Evolutionary conservation across 2,888 invertebrate species (phyloP).

Genomic region (Diaperis boleti): DNA sequence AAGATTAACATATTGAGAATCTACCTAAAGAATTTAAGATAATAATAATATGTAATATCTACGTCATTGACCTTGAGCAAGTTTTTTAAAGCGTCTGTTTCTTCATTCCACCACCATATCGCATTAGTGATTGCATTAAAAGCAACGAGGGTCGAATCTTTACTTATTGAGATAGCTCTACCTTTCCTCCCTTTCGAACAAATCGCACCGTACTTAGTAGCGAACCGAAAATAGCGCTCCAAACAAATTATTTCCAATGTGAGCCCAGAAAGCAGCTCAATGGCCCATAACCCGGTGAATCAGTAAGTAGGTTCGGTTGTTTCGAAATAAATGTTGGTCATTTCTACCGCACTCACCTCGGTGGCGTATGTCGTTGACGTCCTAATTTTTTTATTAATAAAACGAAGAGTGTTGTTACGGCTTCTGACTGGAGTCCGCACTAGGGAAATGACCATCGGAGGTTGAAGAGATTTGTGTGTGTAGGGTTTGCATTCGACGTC

Average conservation of each 20-base stretch:
- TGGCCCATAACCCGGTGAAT: constrained; percentile 12
- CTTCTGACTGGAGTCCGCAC: constrained; percentile 33
- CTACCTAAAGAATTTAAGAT: no score
- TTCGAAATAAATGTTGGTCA: constrained; percentile 17
- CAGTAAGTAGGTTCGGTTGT: background rate
- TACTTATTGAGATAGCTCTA: background rate
- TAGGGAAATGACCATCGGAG: constrained; percentile 19
- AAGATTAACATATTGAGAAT: no score
- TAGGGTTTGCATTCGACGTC: constrained; percentile 44
- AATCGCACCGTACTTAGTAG: background rate
- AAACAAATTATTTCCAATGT: constrained; percentile 12
- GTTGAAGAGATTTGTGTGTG: constrained; percentile 25
- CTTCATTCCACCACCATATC: no score
- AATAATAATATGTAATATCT: no score
- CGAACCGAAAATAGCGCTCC: background rate
- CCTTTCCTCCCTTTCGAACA: background rate
- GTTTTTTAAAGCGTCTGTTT: no score
- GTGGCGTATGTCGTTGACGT: constrained; percentile 25
- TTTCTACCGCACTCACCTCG: constrained; percentile 1
- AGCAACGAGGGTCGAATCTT: background rate
- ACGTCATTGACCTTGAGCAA: no score
- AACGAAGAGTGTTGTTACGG: constrained; percentile 28
- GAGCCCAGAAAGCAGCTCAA: background rate
- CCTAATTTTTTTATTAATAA: constrained; percentile 44
- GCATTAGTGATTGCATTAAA: no score